phyloP scores from a whole-genome alignment of 2,888 invertebrate species.

The Glaucopsyche alexis region DNA sequence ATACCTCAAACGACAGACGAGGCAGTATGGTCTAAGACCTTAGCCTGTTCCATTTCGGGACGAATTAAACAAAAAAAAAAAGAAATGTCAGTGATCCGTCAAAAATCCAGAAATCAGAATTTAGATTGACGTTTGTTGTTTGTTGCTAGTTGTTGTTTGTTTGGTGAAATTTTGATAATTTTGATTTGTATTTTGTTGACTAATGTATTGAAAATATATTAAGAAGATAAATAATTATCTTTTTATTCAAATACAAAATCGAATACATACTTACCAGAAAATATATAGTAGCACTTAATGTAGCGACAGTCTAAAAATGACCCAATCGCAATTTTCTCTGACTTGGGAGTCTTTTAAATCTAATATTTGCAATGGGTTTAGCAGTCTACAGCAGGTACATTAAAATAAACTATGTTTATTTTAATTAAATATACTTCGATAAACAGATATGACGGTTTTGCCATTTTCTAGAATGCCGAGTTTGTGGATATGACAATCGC shows the following conservation, averaged over 20 bases:
- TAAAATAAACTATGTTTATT: not conserved
- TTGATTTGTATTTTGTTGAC: not conserved
- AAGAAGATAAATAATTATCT: not conserved
- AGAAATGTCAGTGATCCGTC: too few species aligned
- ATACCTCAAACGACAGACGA: too few species aligned
- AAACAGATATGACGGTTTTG: constrained; percentile 1
- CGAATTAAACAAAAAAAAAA: too few species aligned
- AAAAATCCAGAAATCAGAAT: too few species aligned
- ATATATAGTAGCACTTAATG: not conserved
- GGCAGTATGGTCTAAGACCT: too few species aligned
- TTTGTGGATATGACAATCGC: constrained; percentile 74
- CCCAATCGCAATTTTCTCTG: constrained; percentile 62
- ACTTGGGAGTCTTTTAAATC: constrained; percentile 68
- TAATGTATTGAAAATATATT: not conserved
- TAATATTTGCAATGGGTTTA: constrained; percentile 67
- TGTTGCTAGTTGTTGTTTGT: not conserved
- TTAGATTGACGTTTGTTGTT: not conserved
- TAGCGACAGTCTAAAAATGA: constrained; percentile 46
- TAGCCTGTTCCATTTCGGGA: too few species aligned
- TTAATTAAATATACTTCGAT: not conserved
- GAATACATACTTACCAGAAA: not conserved
- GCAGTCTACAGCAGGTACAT: constrained; percentile 67
- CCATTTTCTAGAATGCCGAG: constrained; percentile 64
- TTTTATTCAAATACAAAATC: not conserved
- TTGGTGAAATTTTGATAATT: not conserved